A percentile compares a stretch with the other conserved stretches of the same genome.
phyloP scores from a whole-genome alignment of 1,140 invertebrate genomes.

The Octopus sinensis region DNA sequence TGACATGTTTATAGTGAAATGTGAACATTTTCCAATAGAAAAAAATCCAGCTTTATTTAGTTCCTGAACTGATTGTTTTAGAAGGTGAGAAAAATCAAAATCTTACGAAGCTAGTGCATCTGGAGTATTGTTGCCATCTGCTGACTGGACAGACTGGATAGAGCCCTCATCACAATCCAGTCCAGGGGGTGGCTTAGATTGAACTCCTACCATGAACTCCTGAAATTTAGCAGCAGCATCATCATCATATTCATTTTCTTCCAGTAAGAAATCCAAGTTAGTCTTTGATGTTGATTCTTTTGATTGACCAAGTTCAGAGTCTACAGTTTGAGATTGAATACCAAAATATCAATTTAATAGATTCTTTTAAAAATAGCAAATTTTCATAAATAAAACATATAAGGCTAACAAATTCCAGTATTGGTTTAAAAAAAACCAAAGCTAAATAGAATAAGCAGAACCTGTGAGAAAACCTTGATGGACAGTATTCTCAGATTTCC shows the following conservation, averaged over 20 bases:
- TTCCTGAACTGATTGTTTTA: too few relatives aligned
- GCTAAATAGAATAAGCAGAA: too few relatives aligned
- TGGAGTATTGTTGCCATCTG: slow-evolving; percentile 7
- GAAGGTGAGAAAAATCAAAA: neutral
- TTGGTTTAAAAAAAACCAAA: too few relatives aligned
- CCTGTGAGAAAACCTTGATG: too few relatives aligned
- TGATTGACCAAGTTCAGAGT: neutral
- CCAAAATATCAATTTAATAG: too few relatives aligned
- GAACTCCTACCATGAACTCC: slow-evolving; percentile 38
- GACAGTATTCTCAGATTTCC: too few relatives aligned
- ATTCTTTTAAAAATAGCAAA: too few relatives aligned
- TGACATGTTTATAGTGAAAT: too few relatives aligned
- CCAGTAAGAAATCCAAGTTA: slow-evolving; percentile 41
- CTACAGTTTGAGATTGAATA: neutral
- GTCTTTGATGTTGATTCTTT: neutral
- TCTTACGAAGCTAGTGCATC: slow-evolving; percentile 6
- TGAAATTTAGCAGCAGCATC: slow-evolving; percentile 39
- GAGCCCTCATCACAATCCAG: slow-evolving; percentile 19
- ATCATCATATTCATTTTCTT: slow-evolving; percentile 42
- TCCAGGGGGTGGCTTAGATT: slow-evolving; percentile 24
- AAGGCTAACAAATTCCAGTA: too few relatives aligned
- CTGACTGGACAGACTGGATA: slow-evolving; percentile 13
- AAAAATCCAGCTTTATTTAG: too few relatives aligned
- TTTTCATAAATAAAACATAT: too few relatives aligned
- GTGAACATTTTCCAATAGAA: too few relatives aligned